Evolutionary conservation across 2,888 invertebrate genomes (phyloP).

Genomic region (Pseudeuparius sepicola): DNA sequence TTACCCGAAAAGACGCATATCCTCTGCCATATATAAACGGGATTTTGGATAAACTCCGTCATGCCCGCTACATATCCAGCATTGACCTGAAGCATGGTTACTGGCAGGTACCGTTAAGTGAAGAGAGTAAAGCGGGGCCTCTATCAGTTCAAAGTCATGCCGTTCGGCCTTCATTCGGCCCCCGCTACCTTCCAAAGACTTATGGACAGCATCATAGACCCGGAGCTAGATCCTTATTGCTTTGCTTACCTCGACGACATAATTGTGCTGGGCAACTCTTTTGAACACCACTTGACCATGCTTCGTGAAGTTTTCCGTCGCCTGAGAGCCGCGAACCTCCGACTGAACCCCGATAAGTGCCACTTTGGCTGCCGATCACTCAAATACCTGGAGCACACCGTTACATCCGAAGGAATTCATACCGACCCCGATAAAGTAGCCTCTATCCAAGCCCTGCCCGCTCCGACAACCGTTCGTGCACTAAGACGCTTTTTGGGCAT

Average conservation of each 20-base stretch:
- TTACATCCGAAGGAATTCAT: conserved; percentile 7
- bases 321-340: conserved; percentile 1
- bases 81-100: conserved; percentile 22
- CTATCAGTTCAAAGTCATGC: conserved; percentile 27
- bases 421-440: conserved; percentile 21
- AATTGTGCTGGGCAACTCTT: background rate
- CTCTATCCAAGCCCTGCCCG: background rate
- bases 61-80: conserved; percentile 26
- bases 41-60: conserved; percentile 26
- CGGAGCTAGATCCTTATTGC: background rate
- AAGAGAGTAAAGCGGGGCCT: conserved; percentile 19
- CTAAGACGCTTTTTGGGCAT: conserved; percentile 27
- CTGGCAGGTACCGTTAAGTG: background rate
- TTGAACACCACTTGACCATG: background rate
- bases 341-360: conserved; percentile 19
- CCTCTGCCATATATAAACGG: conserved; percentile 26
- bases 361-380: conserved; percentile 20
- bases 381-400: conserved; percentile 25
- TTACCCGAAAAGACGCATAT: conserved; percentile 28
- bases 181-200: conserved; percentile 27
- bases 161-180: conserved; percentile 29
- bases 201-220: conserved; percentile 4
- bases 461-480: conserved; percentile 14
- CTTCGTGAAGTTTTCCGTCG: background rate
- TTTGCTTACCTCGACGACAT: conserved; percentile 1